A percentile compares a stretch with the other conserved stretches of the same genome.
phyloP scores from a whole-genome alignment of 1,140 invertebrate genomes.

The Zophobas morio region DNA sequence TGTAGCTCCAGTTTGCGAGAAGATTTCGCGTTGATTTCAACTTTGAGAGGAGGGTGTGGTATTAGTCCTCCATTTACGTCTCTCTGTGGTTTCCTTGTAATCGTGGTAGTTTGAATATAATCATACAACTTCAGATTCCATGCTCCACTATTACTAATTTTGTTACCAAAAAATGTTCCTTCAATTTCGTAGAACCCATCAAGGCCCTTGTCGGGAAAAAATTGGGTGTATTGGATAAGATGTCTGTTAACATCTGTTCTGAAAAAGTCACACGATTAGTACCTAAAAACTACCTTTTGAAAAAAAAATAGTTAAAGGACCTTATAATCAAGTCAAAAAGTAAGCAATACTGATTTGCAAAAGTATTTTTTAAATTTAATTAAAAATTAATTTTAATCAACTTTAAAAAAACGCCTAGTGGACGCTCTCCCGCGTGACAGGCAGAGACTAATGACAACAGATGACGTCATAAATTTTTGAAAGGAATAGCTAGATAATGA shows the following conservation, averaged over 20 bases:
- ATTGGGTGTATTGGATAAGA: conserved; percentile 81
- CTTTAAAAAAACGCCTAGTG: no score
- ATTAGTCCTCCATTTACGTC: conserved; percentile 64
- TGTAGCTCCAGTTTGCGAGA: conserved; percentile 84
- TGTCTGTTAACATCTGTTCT: conserved; percentile 78
- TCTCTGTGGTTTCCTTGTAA: conserved; percentile 71
- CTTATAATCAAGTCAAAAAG: no score
- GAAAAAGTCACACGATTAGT: conserved; percentile 60
- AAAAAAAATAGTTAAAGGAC: not conserved
- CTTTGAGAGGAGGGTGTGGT: conserved; percentile 72
- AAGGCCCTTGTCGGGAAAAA: conserved; percentile 84
- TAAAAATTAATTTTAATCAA: no score
- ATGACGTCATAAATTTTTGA: no score
- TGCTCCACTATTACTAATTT: conserved; percentile 74
- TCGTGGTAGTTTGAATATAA: conserved; percentile 82
- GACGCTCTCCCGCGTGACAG: no score
- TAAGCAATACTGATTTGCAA: no score
- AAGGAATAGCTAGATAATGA: no score
- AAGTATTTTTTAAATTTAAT: no score
- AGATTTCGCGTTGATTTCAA: conserved; percentile 79
- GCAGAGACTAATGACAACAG: no score
- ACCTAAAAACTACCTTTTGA: conserved; percentile 22
- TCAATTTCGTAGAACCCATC: conserved; percentile 79
- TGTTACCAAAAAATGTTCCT: conserved; percentile 74
- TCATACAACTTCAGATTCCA: conserved; percentile 84